phyloP scores from a whole-genome alignment of 2,797 vertebrate genomes.

The Babyrousa celebensis region DNA sequence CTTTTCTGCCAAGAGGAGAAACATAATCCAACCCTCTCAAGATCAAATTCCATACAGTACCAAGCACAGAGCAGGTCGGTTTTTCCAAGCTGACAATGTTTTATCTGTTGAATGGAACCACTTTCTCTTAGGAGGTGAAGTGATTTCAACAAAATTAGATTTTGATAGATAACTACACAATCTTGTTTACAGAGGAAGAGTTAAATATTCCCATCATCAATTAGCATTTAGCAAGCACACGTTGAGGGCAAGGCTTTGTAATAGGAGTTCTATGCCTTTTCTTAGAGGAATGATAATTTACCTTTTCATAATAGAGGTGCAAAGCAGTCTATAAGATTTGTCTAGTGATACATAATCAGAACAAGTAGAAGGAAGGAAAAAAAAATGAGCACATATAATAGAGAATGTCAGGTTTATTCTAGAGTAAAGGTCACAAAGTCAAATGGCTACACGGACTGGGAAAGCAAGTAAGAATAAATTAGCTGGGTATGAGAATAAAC shows the following conservation, averaged over 20 bases:
- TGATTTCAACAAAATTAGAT: constrained; percentile 68
- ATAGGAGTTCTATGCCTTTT: not conserved
- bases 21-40: not conserved
- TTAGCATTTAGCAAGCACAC: constrained; percentile 50
- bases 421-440: not conserved
- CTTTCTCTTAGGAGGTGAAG: constrained; percentile 23
- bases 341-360: constrained; percentile 63
- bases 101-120: constrained; percentile 40
- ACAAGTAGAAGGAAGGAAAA: not conserved
- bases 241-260: not conserved
- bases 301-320: constrained; percentile 66
- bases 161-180: constrained; percentile 53
- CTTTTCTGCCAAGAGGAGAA: not conserved
- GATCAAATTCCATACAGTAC: not conserved
- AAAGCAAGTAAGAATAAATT: not conserved
- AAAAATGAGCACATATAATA: not conserved
- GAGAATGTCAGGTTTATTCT: not conserved
- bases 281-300: constrained; percentile 65
- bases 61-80: not conserved
- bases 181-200: constrained; percentile 52
- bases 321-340: constrained; percentile 43
- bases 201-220: constrained; percentile 66
- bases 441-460: not conserved
- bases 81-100: constrained; percentile 21
- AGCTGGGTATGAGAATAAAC: not conserved